Percentiles rank a stretch among this genome's conserved stretches.
Evolutionary conservation across 1,140 invertebrate species (phyloP).

Genomic region (Asbolus verrucosus): DNA sequence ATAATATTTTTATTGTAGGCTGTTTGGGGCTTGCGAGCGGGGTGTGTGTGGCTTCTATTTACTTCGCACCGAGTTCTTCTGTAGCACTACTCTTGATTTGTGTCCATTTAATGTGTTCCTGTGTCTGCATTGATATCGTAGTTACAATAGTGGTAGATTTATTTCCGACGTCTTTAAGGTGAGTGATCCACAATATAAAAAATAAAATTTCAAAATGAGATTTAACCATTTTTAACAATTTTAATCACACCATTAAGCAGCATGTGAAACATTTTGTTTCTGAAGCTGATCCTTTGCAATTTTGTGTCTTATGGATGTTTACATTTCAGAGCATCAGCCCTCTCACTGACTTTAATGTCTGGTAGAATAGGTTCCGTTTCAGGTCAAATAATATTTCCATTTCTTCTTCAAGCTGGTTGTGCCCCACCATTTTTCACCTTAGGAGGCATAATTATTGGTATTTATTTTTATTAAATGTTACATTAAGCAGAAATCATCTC

Average conservation of each 20-base stretch:
- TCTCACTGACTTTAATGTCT: conserved; percentile 56
- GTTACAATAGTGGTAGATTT: conserved; percentile 57
- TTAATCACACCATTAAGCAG: too few relatives aligned
- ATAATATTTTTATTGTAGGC: conserved; percentile 49
- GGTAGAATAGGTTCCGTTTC: conserved; percentile 56
- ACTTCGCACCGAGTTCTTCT: conserved; percentile 53
- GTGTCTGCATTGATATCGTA: conserved; percentile 56
- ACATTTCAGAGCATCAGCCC: conserved; percentile 51
- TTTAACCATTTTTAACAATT: too few relatives aligned
- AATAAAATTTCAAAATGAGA: too few relatives aligned
- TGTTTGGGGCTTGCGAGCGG: conserved; percentile 45
- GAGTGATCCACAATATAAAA: too few relatives aligned
- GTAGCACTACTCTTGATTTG: conserved; percentile 47
- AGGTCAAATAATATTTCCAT: conserved; percentile 60
- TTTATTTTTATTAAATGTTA: too few relatives aligned
- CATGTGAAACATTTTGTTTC: too few relatives aligned
- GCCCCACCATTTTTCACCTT: conserved; percentile 57
- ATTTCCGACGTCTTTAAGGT: conserved; percentile 61
- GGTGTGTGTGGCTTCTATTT: conserved; percentile 44
- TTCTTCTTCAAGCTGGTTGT: conserved; percentile 57
- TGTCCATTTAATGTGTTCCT: conserved; percentile 48
- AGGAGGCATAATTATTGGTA: conserved; percentile 33
- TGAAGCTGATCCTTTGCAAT: too few relatives aligned
- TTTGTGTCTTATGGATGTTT: background rate
- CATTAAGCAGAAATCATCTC: too few relatives aligned